phyloP scores from a whole-genome alignment of 2,888 invertebrate species.

The Aphrophora alni region DNA sequence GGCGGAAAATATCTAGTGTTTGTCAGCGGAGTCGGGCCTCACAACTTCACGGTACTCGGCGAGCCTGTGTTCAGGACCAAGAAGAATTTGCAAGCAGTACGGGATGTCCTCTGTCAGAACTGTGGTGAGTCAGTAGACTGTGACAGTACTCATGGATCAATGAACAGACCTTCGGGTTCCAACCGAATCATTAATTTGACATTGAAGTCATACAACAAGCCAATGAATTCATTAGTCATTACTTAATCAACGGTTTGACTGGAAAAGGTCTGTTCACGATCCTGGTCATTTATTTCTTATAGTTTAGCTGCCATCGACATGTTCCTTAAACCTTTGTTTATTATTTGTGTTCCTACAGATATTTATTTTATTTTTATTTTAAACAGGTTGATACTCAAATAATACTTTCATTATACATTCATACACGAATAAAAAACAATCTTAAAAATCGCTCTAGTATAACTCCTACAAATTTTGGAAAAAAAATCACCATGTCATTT shows the following conservation, averaged over 20 bases:
- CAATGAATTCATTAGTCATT: constrained; percentile 2
- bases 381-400: too few species aligned
- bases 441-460: too few species aligned
- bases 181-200: constrained; percentile 6
- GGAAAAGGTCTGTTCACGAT: not conserved
- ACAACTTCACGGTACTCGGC: constrained; percentile 64
- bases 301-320: too few species aligned
- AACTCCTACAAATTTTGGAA: too few species aligned
- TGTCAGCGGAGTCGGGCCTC: constrained; percentile 64
- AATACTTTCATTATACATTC: too few species aligned
- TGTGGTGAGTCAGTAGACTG: constrained; percentile 52
- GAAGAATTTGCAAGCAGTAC: constrained; percentile 53
- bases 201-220: not conserved
- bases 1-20: constrained; percentile 67
- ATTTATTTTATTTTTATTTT: too few species aligned
- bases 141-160: not conserved
- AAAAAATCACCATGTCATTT: too few species aligned
- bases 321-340: too few species aligned
- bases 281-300: not conserved
- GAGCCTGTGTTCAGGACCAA: constrained; percentile 60
- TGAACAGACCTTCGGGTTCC: not conserved
- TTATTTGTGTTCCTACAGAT: too few species aligned
- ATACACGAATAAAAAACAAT: too few species aligned
- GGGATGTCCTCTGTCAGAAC: constrained; percentile 52
- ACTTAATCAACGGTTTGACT: not conserved